A percentile compares a stretch with the other conserved stretches of the same genome.
phyloP scores from a whole-genome alignment of 2,888 invertebrate species.

The Drosophila koepferae region DNA sequence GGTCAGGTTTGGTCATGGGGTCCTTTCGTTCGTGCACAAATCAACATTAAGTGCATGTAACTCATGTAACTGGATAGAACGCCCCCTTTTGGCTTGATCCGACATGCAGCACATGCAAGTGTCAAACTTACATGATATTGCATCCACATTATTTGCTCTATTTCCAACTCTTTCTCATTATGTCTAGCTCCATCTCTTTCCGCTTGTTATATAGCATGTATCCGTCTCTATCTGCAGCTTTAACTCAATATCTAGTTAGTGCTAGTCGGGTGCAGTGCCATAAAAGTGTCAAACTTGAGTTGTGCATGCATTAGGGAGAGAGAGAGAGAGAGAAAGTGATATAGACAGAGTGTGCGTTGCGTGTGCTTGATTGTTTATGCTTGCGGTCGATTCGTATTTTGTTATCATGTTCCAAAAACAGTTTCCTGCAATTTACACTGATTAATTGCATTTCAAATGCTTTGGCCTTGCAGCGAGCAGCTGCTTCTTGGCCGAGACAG shows the following conservation, averaged over 20 bases:
- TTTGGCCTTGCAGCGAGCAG: constrained; percentile 45
- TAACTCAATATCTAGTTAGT: constrained; percentile 3
- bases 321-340: neutral
- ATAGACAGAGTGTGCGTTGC: constrained; percentile 10
- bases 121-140: constrained; percentile 79
- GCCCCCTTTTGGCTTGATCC: neutral
- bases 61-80: constrained; percentile 40
- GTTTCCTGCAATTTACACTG: constrained; percentile 61
- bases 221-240: neutral
- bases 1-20: constrained; percentile 33
- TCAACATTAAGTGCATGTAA: constrained; percentile 78
- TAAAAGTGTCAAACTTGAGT: constrained; percentile 54
- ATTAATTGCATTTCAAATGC: constrained; percentile 78
- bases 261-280: constrained; percentile 1
- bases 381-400: constrained; percentile 47
- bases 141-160: constrained; percentile 67
- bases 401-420: constrained; percentile 50
- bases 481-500: neutral
- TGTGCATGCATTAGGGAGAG: constrained; percentile 5
- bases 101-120: constrained; percentile 47
- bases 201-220: neutral
- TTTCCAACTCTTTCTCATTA: constrained; percentile 7
- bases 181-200: neutral
- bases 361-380: constrained; percentile 18
- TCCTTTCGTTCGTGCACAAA: constrained; percentile 63